Evolutionary conservation across 2,888 invertebrate genomes (phyloP).

Genomic region (Synanthedon andrenaeformis): DNA sequence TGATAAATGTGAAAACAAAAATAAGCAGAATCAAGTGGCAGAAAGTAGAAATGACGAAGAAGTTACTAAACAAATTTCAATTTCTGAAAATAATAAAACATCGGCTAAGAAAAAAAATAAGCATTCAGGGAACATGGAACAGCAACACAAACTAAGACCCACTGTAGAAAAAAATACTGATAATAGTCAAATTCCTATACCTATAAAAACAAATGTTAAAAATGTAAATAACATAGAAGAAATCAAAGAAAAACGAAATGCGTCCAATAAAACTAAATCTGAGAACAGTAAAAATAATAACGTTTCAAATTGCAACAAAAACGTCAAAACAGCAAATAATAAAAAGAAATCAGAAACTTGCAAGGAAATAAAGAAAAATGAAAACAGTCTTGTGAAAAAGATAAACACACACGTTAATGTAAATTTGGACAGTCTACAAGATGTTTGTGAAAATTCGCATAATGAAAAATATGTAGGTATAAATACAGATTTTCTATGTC

Average conservation of each 20-base stretch:
- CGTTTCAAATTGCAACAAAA: no score
- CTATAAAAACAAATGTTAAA: slow-evolving; percentile 19
- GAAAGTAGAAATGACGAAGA: background rate
- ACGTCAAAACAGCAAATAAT: background rate
- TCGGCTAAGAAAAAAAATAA: background rate
- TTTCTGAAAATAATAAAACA: slow-evolving; percentile 8
- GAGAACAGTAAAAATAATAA: background rate
- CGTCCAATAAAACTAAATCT: background rate
- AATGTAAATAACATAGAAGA: slow-evolving; percentile 6
- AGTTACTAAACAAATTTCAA: no score
- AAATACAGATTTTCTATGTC: slow-evolving; percentile 50
- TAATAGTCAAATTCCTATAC: slow-evolving; percentile 45
- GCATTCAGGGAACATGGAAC: background rate
- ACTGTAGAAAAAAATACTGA: slow-evolving; percentile 11
- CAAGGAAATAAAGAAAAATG: background rate
- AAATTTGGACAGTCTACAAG: slow-evolving; percentile 57
- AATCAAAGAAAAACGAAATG: slow-evolving; percentile 3
- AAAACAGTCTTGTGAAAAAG: background rate
- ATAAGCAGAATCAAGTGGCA: slow-evolving; percentile 4
- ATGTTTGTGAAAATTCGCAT: slow-evolving; percentile 13
- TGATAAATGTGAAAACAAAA: slow-evolving; percentile 4
- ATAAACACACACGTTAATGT: slow-evolving; percentile 18
- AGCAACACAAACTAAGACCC: background rate
- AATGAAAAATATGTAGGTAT: slow-evolving; percentile 37
- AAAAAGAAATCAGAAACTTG: background rate